A percentile compares a stretch with the other conserved stretches of the same genome.
phyloP scores from a whole-genome alignment of 2,888 invertebrate genomes.

The Onthophagus sagittarius region DNA sequence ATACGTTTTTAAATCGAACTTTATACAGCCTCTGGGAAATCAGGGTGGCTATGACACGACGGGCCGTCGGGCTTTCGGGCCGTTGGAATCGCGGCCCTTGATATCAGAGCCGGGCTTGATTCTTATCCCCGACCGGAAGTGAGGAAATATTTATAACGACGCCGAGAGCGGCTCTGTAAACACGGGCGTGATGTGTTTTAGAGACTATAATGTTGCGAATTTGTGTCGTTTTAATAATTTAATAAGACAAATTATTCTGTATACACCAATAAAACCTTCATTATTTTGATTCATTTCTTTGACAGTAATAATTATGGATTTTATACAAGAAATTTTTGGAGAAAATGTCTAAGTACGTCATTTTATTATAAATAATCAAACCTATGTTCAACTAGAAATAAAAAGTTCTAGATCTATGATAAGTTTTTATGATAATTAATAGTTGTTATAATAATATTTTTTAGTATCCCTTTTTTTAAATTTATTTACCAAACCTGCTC shows the following conservation, averaged over 20 bases:
- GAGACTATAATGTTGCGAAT: neutral
- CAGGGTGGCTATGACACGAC: constrained; percentile 41
- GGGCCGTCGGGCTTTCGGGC: constrained; percentile 34
- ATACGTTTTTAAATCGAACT: constrained; percentile 50
- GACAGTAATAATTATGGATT: too few relatives aligned
- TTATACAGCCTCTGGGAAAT: constrained; percentile 50
- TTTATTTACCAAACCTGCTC: too few relatives aligned
- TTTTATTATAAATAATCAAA: too few relatives aligned
- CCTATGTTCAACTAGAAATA: too few relatives aligned
- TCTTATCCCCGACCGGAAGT: constrained; percentile 40
- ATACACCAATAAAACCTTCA: too few relatives aligned
- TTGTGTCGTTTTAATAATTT: neutral
- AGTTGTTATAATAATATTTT: too few relatives aligned
- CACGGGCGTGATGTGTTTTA: neutral
- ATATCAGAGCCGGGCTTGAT: constrained; percentile 34
- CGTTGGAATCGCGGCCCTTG: constrained; percentile 27
- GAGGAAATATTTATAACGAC: constrained; percentile 41
- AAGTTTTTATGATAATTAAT: too few relatives aligned
- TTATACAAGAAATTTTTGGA: too few relatives aligned
- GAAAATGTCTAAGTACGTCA: too few relatives aligned
- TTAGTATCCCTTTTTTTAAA: too few relatives aligned
- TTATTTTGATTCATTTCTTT: too few relatives aligned
- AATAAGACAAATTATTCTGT: neutral
- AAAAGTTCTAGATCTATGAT: too few relatives aligned
- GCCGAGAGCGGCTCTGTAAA: neutral